Evolutionary conservation across 2,888 invertebrate species (phyloP), one percentile per base, ranked within the genome.

Genomic region (Galerucella calmariensis): DNA sequence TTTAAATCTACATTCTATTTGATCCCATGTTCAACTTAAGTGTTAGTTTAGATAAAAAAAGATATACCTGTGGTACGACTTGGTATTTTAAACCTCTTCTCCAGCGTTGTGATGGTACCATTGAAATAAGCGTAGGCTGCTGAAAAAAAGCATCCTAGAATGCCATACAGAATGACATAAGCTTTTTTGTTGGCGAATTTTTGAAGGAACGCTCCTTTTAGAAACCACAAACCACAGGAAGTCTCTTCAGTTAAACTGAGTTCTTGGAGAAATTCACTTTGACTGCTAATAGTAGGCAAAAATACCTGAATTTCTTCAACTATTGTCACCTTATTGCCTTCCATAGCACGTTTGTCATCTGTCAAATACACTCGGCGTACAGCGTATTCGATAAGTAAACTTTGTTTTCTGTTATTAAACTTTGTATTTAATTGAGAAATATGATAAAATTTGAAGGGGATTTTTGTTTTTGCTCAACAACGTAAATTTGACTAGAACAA

Each of bases 81-180:
- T 16, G 93, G 92, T 82, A 93, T 93, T 85, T 92, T 93, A 83
- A 92, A 93, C 79, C 93, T 88, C 83, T 93, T 93, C 85, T 93
- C 93, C 77, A 93, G 88, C 3, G 93, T 93, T 68, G 93, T 93
- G 75, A 93, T 92, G 44, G 92, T 93, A n/a, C 93, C 93, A 82
- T 92, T 92, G 81, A 92, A 93, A 83, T 93, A 93, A 4, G 93
- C 91, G 81, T 91, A 93, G 75, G 91, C 91, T 81, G 93, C 93
- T 24, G 92, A 91, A 83, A 92, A 92, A 73, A 92, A 89, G 81
- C 92, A 92, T 3, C 93, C 93, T 8, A 93, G 89, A 56, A 93
- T 86, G 51, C 93, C 92, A 79, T 93, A 93, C 0, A 93, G 87
- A 77, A 92, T 86, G 4, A 93, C 90, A 81, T 90, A 91, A 12